phyloP scores from a whole-genome alignment of 2,113 vertebrate genomes.

The Pandion haliaetus region DNA sequence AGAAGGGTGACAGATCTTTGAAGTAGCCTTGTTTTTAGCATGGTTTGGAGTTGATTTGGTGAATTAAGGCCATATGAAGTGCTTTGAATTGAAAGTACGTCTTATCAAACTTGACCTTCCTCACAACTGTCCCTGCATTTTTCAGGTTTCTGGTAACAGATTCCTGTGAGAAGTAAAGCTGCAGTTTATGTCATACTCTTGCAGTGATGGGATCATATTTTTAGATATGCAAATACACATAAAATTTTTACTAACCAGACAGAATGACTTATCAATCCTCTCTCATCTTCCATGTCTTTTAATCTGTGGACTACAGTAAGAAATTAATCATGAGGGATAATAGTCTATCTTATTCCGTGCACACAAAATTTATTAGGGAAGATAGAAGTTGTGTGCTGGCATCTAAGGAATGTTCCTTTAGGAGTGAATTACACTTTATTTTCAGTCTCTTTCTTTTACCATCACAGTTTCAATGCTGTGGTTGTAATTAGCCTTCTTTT shows the following conservation, averaged over 20 bases:
- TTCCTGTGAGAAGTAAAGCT: background rate
- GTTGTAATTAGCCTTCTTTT: background rate
- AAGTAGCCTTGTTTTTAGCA: background rate
- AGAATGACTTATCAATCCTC: background rate
- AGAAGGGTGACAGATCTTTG: background rate
- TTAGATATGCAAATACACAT: constrained; percentile 8
- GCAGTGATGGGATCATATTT: background rate
- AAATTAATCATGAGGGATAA: background rate
- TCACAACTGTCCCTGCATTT: background rate
- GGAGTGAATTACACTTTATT: background rate
- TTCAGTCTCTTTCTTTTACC: background rate
- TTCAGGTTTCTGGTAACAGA: background rate
- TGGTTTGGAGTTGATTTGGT: background rate
- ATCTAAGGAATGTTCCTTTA: background rate
- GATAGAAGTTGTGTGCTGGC: background rate
- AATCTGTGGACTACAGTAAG: background rate
- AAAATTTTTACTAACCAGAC: background rate
- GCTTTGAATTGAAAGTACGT: background rate
- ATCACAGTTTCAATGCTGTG: background rate
- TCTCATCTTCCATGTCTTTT: background rate
- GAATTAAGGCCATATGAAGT: background rate
- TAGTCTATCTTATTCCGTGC: background rate
- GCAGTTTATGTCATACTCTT: background rate
- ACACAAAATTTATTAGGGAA: background rate
- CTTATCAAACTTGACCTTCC: background rate